These are phyloP conservation scores for Hippocampus comes DNA, from an alignment of 2,113 vertebrate genomes.

Conservation along the genomic window DNA sequence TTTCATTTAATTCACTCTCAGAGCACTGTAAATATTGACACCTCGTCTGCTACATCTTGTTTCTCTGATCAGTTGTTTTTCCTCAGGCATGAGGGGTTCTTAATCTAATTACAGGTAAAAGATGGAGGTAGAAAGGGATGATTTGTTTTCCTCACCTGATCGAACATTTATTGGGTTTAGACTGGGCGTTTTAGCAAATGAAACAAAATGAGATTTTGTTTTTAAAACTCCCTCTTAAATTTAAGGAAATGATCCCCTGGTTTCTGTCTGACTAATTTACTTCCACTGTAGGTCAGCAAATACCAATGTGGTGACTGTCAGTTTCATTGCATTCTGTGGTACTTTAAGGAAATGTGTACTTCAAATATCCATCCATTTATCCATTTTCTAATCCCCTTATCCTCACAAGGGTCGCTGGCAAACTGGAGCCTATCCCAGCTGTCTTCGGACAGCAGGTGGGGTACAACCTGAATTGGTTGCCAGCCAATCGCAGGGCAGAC, in stretches of 20 bases:
- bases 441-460: too few relatives aligned
- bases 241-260: background rate
- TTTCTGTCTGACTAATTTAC: constrained; percentile 1
- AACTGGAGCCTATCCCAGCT: too few relatives aligned
- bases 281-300: background rate
- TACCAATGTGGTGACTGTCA: background rate
- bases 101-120: background rate
- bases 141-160: too few relatives aligned
- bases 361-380: background rate
- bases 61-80: background rate
- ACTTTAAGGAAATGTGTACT: background rate
- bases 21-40: background rate
- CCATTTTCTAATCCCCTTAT: too few relatives aligned
- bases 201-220: background rate
- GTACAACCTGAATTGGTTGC: too few relatives aligned
- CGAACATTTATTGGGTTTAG: background rate
- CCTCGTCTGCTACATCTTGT: background rate
- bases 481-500: too few relatives aligned
- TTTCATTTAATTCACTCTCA: too few relatives aligned
- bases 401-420: too few relatives aligned
- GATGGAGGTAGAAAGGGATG: background rate
- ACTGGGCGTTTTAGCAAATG: background rate
- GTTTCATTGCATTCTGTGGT: background rate
- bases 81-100: background rate
- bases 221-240: background rate